A percentile compares a stretch with the other conserved stretches of the same genome.
Conservation (phyloP, 2,888 invertebrate species). For the Mycalesis mineus region DNA sequence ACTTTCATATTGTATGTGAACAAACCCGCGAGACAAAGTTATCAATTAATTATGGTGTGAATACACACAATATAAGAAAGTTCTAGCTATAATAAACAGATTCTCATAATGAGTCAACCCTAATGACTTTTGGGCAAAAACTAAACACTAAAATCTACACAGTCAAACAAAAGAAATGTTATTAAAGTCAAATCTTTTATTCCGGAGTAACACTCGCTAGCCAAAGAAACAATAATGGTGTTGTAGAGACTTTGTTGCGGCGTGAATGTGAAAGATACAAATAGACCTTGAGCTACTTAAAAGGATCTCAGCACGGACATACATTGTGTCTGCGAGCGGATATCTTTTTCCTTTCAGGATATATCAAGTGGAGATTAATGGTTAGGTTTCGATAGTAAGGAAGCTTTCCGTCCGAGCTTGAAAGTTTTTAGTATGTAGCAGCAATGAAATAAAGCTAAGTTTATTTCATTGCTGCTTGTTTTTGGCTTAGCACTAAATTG, state of each 20-base stretch:
- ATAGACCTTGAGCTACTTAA: constrained; percentile 7
- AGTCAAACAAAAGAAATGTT: neutral
- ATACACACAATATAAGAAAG: too few relatives aligned
- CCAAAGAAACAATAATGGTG: neutral
- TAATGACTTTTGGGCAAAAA: too few relatives aligned
- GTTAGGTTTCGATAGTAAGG: neutral
- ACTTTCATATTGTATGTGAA: too few relatives aligned
- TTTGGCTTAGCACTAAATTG: too few relatives aligned
- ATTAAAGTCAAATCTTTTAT: neutral
- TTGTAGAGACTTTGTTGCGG: neutral
- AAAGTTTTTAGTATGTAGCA: neutral
- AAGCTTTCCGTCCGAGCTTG: neutral
- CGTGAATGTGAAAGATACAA: constrained; percentile 3
- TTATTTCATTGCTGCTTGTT: too few relatives aligned
- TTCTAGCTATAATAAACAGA: too few relatives aligned
- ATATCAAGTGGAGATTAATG: constrained; percentile 11
- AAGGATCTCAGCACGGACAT: constrained; percentile 10
- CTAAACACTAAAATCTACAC: too few relatives aligned
- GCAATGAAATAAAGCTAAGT: too few relatives aligned
- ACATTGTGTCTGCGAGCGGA: constrained; percentile 16
- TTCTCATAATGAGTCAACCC: too few relatives aligned
- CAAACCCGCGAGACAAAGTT: too few relatives aligned
- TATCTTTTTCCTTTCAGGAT: constrained; percentile 12
- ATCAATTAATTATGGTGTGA: too few relatives aligned
- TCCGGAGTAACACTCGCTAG: neutral